Evolutionary conservation across 2,888 invertebrate genomes (phyloP), one percentile per base, ranked within the genome.

Genomic region (Eulithis prunata): DNA sequence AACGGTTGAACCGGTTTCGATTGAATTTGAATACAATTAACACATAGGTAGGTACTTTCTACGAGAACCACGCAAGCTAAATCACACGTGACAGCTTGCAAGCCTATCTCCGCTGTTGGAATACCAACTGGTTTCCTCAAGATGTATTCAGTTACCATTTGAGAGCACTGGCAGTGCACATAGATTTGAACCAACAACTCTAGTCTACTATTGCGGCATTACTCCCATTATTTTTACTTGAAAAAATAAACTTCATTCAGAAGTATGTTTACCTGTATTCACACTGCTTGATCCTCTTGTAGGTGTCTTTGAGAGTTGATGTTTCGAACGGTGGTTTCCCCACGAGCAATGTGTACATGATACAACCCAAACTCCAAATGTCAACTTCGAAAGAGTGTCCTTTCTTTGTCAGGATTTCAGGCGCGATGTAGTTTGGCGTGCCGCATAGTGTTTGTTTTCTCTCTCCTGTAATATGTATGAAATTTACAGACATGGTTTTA

Each of bases 381-480:
- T 99, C 99, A 8, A 99, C 99, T 94, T 99, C 99, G 85, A 96
- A 99, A 49, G 99, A 99, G 90, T 99, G 99, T 0, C 99, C 99
- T 84, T 97, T 97, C 89, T 99, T 99, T 55, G 96, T 97, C 77
- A 99, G 93, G 79, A 99, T 98, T 90, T 99, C 99, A 0, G 99
- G 99, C 0, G 99, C 99, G 77, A 99, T 99, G 86, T 99, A 99
- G 91, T 99, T 99, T 1, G 99, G 99, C 6, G 99, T 99, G n/a
- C 99, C 99, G 83, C 99, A 99, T 55, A 99, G 92, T 12, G 99
- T 99, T 90, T 98, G 98, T 82, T 96, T 96, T 79, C 96, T 94
- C 88, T 96, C 96, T 76, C 95, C 95, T 94, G 62, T 38, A 38
- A 53, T 13, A 57, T 38, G 12, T n/a, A 38, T 45, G 8, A 41